phyloP scores from a whole-genome alignment of 53 echinoderm and acorn worm species.

The Holothuria leucospilota region DNA sequence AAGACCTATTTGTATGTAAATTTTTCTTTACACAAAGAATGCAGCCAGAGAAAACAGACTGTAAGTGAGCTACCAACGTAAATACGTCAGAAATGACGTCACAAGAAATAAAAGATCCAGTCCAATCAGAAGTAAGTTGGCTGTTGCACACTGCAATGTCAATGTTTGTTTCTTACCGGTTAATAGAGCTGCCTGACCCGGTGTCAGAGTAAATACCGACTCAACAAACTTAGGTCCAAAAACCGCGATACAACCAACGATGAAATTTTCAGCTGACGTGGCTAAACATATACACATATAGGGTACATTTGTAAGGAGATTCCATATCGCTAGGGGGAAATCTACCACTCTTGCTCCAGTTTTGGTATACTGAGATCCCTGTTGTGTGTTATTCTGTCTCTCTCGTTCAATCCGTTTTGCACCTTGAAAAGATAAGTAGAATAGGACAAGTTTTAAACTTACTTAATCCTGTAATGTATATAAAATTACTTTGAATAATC shows the following conservation, averaged over 20 bases:
- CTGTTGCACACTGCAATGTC: too few relatives aligned
- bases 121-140: background rate
- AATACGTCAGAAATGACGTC: background rate
- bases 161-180: conserved; percentile 50
- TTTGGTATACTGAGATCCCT: background rate
- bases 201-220: conserved; percentile 67
- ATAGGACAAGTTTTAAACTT: too few relatives aligned
- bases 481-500: too few relatives aligned
- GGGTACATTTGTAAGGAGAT: conserved; percentile 69
- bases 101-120: too few relatives aligned
- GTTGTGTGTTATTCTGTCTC: conserved; percentile 3
- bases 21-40: background rate
- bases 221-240: conserved; percentile 83
- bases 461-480: too few relatives aligned
- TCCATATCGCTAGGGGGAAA: conserved; percentile 69
- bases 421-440: background rate
- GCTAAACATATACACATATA: conserved; percentile 67
- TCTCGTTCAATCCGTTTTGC: conserved; percentile 16
- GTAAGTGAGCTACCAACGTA: too few relatives aligned
- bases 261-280: conserved; percentile 71
- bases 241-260: conserved; percentile 68
- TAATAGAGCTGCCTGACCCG: conserved; percentile 68
- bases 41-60: background rate
- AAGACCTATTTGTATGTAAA: too few relatives aligned
- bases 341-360: conserved; percentile 45